phyloP scores from a whole-genome alignment of 2,888 invertebrate species.

The Cantharis flavilabris region DNA sequence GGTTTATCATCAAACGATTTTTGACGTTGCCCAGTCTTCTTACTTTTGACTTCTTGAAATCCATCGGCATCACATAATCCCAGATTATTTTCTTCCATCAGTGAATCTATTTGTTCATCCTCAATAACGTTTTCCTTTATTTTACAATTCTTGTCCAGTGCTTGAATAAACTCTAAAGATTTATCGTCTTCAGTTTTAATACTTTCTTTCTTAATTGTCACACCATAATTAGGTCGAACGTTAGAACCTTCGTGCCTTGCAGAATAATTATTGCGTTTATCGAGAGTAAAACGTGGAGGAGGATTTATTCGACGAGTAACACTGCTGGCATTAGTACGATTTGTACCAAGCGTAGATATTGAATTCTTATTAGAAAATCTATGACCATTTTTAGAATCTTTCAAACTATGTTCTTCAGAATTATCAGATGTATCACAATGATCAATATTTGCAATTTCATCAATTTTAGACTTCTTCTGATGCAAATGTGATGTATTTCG shows the following conservation, averaged over 20 bases:
- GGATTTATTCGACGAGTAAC: slow-evolving; percentile 40
- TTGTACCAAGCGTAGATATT: slow-evolving; percentile 24
- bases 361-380: slow-evolving; percentile 13
- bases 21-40: slow-evolving; percentile 70
- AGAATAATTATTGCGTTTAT: slow-evolving; percentile 43
- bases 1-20: slow-evolving; percentile 50
- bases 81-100: slow-evolving; percentile 48
- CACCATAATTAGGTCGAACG: slow-evolving; percentile 49
- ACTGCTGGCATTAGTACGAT: slow-evolving; percentile 42
- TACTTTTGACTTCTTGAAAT: slow-evolving; percentile 84
- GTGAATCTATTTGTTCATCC: slow-evolving; percentile 42
- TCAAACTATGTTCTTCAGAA: slow-evolving; percentile 32
- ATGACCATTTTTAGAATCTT: slow-evolving; percentile 12
- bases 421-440: slow-evolving; percentile 36
- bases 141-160: slow-evolving; percentile 49
- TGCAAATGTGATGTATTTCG: slow-evolving; percentile 46
- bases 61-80: slow-evolving; percentile 66
- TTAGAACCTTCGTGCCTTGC: slow-evolving; percentile 32
- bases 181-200: slow-evolving; percentile 17
- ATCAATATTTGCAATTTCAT: slow-evolving; percentile 12
- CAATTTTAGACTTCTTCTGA: slow-evolving; percentile 48
- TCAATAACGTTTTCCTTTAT: slow-evolving; percentile 36
- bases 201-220: slow-evolving; percentile 37
- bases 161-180: slow-evolving; percentile 38
- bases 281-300: slow-evolving; percentile 40